Evolutionary conservation across 2,797 vertebrate species (phyloP).

Genomic region (Novumbra hubbsi): DNA sequence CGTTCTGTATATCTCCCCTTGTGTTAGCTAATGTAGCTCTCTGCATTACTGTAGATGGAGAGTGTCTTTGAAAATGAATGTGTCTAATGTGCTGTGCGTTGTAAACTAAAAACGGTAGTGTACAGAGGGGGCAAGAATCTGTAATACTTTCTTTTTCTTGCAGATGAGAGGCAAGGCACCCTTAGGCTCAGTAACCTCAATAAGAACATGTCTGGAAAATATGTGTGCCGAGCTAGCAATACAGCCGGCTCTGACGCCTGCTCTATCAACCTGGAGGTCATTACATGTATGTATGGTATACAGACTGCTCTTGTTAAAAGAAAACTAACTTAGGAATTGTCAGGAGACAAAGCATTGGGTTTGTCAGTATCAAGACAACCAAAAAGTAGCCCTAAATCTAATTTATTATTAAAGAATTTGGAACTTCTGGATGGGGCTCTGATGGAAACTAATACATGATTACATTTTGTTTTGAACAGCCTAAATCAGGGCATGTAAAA

Average conservation of each 20-base stretch:
- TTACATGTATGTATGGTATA: constrained; percentile 78
- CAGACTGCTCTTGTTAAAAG: neutral
- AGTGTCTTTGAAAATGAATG: neutral
- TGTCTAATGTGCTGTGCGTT: neutral
- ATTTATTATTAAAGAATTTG: too few species aligned
- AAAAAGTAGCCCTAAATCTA: too few species aligned
- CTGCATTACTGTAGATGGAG: neutral
- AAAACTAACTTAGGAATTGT: too few species aligned
- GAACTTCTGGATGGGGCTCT: too few species aligned
- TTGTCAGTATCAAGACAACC: too few species aligned
- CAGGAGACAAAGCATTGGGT: too few species aligned
- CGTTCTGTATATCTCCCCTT: neutral
- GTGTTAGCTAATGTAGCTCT: neutral
- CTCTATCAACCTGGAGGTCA: constrained; percentile 87
- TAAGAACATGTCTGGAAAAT: constrained; percentile 85
- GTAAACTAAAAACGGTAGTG: neutral
- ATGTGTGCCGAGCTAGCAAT: constrained; percentile 86
- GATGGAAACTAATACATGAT: too few species aligned
- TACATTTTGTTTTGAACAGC: too few species aligned
- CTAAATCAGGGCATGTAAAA: too few species aligned
- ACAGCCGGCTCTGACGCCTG: constrained; percentile 81
- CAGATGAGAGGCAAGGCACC: constrained; percentile 82
- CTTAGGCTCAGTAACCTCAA: constrained; percentile 88
- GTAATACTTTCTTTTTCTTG: constrained; percentile 35
- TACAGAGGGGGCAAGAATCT: constrained; percentile 14